These are phyloP conservation scores for Yponomeuta plumbellus DNA, from an alignment of 2,888 invertebrate species.

Conservation along the genomic window DNA sequence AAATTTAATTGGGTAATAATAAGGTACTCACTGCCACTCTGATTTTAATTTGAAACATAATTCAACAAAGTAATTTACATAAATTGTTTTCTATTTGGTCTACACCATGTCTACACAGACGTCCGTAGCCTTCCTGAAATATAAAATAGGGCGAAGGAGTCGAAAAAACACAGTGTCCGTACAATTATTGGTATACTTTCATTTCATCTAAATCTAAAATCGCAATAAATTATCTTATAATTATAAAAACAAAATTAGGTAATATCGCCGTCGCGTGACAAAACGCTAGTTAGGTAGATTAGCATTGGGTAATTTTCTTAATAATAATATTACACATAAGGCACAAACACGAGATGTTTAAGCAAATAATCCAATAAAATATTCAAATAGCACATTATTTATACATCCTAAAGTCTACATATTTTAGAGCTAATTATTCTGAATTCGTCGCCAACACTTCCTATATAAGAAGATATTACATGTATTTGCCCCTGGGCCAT, in stretches of 20 bases:
- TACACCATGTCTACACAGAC: not conserved
- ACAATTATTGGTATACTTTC: not conserved
- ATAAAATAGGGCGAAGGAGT: not conserved
- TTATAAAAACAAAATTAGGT: not conserved
- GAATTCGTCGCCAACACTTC: not conserved
- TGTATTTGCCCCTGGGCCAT: no score
- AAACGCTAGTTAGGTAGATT: not conserved
- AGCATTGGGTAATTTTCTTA: not conserved
- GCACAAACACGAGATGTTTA: not conserved
- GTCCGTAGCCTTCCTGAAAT: slow-evolving; percentile 2
- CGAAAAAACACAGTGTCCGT: not conserved
- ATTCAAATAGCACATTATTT: not conserved
- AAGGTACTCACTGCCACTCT: slow-evolving; percentile 5
- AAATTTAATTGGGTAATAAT: no score
- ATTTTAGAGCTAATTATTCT: not conserved
- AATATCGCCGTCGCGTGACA: not conserved
- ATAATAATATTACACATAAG: not conserved
- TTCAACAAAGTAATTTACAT: not conserved
- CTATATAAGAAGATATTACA: not conserved
- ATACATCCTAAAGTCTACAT: not conserved
- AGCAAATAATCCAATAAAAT: not conserved
- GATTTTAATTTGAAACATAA: slow-evolving; percentile 16
- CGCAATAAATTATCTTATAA: not conserved
- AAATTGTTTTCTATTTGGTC: not conserved
- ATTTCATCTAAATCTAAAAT: slow-evolving; percentile 2